Evolutionary conservation across 2,113 vertebrate genomes (phyloP).

Genomic region (Gadus macrocephalus): DNA sequence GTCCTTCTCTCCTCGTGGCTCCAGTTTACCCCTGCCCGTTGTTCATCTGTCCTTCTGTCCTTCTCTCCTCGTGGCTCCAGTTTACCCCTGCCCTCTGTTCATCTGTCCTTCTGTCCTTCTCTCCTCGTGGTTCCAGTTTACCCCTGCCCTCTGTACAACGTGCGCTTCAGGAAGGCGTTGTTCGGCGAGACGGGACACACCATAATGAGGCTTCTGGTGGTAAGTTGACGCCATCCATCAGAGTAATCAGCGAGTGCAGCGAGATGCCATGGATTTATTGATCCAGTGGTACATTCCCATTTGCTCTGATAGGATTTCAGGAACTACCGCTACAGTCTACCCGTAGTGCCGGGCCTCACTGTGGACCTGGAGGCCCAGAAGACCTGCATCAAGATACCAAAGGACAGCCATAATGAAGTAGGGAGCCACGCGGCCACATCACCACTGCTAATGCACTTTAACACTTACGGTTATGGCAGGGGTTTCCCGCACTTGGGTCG

Average conservation of each 20-base stretch:
- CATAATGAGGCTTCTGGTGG: constrained; percentile 90
- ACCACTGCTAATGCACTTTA: neutral
- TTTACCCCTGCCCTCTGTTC: neutral
- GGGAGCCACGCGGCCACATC: neutral
- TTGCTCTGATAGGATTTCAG: constrained; percentile 84
- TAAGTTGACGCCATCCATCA: constrained; percentile 61
- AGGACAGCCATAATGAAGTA: constrained; percentile 93
- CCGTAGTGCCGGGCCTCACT: constrained; percentile 89
- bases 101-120: too few relatives aligned
- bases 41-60: too few relatives aligned
- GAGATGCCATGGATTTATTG: neutral
- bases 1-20: too few relatives aligned
- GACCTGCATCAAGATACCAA: constrained; percentile 96
- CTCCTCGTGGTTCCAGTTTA: constrained; percentile 73
- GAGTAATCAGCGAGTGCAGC: too few relatives aligned
- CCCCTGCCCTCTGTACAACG: constrained; percentile 82
- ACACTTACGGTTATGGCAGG: too few relatives aligned
- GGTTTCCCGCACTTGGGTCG: too few relatives aligned
- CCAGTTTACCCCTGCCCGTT: too few relatives aligned
- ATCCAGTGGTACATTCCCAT: neutral
- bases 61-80: too few relatives aligned
- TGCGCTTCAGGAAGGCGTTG: constrained; percentile 83
- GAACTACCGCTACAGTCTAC: constrained; percentile 96
- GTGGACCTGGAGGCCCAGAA: constrained; percentile 96
- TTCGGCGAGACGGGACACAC: constrained; percentile 90